Evolutionary conservation across 2,797 vertebrate species (phyloP).

Genomic region (Hydrocynus forskahlii): DNA sequence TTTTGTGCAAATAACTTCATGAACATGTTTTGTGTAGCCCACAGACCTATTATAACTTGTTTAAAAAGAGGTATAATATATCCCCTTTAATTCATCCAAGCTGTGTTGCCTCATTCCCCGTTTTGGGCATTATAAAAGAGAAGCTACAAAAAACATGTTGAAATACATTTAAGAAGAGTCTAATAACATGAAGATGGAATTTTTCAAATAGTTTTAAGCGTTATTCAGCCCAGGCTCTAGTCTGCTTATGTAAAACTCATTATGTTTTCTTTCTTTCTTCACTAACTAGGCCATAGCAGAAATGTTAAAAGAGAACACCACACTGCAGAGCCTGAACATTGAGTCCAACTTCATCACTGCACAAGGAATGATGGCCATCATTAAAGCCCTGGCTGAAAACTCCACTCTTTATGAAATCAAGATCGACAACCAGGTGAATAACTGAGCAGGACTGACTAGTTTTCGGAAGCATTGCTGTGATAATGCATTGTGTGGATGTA

Average conservation of each 20-base stretch:
- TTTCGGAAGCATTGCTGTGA: too few species aligned
- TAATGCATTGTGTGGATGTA: not conserved
- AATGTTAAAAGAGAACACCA: slow-evolving; percentile 91
- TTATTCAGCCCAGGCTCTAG: too few species aligned
- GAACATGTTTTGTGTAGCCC: too few species aligned
- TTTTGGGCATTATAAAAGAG: not conserved
- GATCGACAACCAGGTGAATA: slow-evolving; percentile 92
- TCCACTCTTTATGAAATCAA: slow-evolving; percentile 85
- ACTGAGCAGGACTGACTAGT: not conserved
- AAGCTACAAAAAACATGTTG: too few species aligned
- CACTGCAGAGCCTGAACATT: slow-evolving; percentile 90
- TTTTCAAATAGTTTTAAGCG: not conserved
- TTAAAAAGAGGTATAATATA: too few species aligned
- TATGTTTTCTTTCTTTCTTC: slow-evolving; percentile 35
- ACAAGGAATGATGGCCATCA: slow-evolving; percentile 87
- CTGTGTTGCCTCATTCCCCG: not conserved
- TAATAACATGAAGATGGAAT: too few species aligned
- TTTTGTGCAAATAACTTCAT: too few species aligned
- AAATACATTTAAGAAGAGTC: not conserved
- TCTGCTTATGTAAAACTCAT: not conserved
- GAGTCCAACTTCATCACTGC: slow-evolving; percentile 97
- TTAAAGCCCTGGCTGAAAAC: slow-evolving; percentile 85
- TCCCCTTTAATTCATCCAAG: too few species aligned
- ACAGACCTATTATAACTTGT: too few species aligned
- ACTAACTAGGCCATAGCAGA: slow-evolving; percentile 85